Evolutionary conservation across 2,888 invertebrate genomes (phyloP), one percentile per base, ranked within the genome.

Genomic region (Cecidostiba fungosa): DNA sequence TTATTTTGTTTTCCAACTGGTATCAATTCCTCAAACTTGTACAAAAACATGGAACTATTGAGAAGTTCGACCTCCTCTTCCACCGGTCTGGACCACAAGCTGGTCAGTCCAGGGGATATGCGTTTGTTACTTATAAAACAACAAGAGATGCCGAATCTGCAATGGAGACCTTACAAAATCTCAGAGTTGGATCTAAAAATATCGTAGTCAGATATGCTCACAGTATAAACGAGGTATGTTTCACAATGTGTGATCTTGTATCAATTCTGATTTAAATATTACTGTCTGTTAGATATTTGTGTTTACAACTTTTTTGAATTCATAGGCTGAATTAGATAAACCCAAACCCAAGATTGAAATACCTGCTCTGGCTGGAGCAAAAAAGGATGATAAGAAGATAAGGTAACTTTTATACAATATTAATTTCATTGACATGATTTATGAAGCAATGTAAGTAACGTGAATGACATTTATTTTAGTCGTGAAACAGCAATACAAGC

Each of bases 1-100:
- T 85, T 80, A 69, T 88, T 83, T 77, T 79, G 29, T 87, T 80
- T 94, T 94, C 91, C 94, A 95, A 97, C 96, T 95, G 98, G 98
- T 98, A 96, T 96, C 97, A 98, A 96, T 96, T 99, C 95, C 95
- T 99, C 94, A 98, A 98, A 97, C 96, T 98, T 94, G 96, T 98
- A 94, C 98, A 98, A 96, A 97, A 97, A 95, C 97, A 97, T 95
- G 98, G 98, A 93, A 95, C 95, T 92, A 97, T 98, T 92, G 97
- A 98, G 95, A 98, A 98, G 96, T 98, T 98, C 94, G 98, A 99
- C 94, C 97, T 98, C 94, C 95, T 99, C 89, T 98, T 98, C 93
- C 98, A 98, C 94, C 98, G 98, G 89, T 96, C 96, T 89, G 98
- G 98, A 89, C 98, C 98, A 62, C 95, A 97, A 89, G 95, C 96